phyloP scores from a whole-genome alignment of 30 jellyfish, hydroid and myxozoan species.

The Cassiopea xamachana region DNA sequence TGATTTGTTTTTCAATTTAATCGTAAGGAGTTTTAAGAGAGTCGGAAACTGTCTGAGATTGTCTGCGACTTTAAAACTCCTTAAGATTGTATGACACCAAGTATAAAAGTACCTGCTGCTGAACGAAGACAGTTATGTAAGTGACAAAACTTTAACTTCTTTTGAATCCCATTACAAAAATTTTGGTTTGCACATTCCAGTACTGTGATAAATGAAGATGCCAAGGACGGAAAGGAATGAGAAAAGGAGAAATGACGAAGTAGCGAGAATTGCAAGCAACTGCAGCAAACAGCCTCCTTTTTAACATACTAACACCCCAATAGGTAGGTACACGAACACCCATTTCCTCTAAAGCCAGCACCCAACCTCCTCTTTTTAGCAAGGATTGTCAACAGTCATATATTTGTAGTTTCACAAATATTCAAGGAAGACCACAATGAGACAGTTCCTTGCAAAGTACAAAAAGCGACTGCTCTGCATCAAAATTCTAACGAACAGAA shows the following conservation, averaged over 20 bases:
- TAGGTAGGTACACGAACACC: neutral
- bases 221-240: conserved; percentile 51
- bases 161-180: neutral
- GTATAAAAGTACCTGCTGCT: neutral
- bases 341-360: neutral
- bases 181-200: conserved; percentile 14
- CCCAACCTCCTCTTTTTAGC: neutral
- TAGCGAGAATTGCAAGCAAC: conserved; percentile 38
- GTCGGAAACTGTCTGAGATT: too few species aligned
- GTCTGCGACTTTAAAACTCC: too few species aligned
- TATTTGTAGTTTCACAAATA: conserved; percentile 8
- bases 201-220: conserved; percentile 26
- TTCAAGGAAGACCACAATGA: conserved; percentile 43
- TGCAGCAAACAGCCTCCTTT: neutral
- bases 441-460: conserved; percentile 1
- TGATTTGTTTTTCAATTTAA: too few species aligned
- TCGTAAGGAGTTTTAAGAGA: too few species aligned
- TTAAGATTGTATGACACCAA: too few species aligned
- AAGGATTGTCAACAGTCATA: neutral
- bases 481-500: conserved; percentile 5
- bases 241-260: conserved; percentile 31
- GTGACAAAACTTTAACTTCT: neutral
- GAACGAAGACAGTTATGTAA: neutral
- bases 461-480: conserved; percentile 7
- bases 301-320: conserved; percentile 14